A percentile compares a stretch with the other conserved stretches of the same genome.
phyloP scores from a whole-genome alignment of 92 coral and sea anemone genomes.

The Phymanthus crucifer region DNA sequence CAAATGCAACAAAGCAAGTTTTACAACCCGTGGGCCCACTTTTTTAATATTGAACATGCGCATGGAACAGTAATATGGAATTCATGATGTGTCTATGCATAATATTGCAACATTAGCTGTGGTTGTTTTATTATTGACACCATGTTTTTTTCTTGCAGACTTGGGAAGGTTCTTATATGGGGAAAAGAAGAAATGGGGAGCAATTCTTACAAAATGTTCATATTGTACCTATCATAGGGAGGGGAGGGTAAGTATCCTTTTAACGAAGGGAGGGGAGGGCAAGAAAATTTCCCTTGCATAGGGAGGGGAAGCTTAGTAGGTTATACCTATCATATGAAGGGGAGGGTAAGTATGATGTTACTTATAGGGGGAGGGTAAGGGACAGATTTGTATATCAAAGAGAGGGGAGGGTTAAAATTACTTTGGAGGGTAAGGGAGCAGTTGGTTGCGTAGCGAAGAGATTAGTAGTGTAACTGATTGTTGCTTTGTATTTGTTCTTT shows the following conservation, averaged over 20 bases:
- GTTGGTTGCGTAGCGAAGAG: background rate
- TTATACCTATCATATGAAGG: background rate
- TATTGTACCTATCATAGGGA: constrained; percentile 93
- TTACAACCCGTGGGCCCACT: no score
- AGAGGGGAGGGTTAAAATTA: background rate
- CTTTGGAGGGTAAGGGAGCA: background rate
- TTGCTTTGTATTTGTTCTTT: background rate
- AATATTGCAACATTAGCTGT: no score
- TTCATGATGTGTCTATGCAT: no score
- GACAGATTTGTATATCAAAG: background rate
- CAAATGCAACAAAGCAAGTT: no score
- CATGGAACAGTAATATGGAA: no score
- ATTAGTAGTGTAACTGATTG: background rate
- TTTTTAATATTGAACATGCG: no score
- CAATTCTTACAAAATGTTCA: constrained; percentile 80
- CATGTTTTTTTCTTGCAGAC: constrained; percentile 47
- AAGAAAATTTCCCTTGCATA: background rate
- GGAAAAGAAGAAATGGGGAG: constrained; percentile 88
- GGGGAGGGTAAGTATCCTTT: constrained; percentile 76
- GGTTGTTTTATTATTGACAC: no score
- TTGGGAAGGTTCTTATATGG: constrained; percentile 78
- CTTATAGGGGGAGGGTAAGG: background rate
- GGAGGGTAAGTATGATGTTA: constrained; percentile 16
- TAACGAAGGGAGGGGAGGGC: background rate
- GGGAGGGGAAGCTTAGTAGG: constrained; percentile 12